Evolutionary conservation across 2,113 vertebrate species (phyloP), one percentile per base, ranked within the genome.

Genomic region (Tautogolabrus adspersus): DNA sequence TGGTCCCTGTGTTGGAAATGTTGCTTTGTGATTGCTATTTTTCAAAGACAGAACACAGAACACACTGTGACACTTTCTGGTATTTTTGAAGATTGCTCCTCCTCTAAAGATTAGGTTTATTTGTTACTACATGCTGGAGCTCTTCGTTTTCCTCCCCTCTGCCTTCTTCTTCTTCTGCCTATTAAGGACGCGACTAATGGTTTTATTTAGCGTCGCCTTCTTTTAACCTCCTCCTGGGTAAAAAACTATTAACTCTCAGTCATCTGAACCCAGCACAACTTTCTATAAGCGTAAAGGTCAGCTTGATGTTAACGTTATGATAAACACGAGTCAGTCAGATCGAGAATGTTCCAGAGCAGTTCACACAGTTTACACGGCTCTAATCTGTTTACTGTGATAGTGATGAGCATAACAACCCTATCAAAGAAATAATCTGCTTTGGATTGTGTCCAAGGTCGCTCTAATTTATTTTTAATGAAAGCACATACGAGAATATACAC

Each of bases 321-420:
- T 86, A 74, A 84, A 88, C 78, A 84, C 38, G 8, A 44, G 71
- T 88, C 74, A 67, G 74, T 84, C 75, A 26, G 26, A 26, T 26
- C 26, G 26, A 72, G 46, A 72, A 38, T 61, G 55, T 59, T 63
- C 56, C 38, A 21, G 57, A 6, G 1, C 12, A 26, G 40, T 38
- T 37, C 57, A 6, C 30, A 47, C 47, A 63, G 47, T 38, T 37
- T 51, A 9, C 40, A 47, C 38, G 57, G 37, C 49, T 83, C 12
- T 40, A 56, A 63, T 57, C 26, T 26, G 26, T 26, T 26, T 26
- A 26, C 26, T 65, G 46, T 21, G 26, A 54, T 40, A 18, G 59
- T 16, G 47, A 3, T 9, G 52, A 47, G 38, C 30, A 51, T n/a
- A 49, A 70, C 54, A 56, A 18, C 15, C 46, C 15, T 47, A 47